Evolutionary conservation across 2,888 invertebrate species (phyloP), one percentile per base, ranked within the genome.

Genomic region (Leptinotarsa haldemani): DNA sequence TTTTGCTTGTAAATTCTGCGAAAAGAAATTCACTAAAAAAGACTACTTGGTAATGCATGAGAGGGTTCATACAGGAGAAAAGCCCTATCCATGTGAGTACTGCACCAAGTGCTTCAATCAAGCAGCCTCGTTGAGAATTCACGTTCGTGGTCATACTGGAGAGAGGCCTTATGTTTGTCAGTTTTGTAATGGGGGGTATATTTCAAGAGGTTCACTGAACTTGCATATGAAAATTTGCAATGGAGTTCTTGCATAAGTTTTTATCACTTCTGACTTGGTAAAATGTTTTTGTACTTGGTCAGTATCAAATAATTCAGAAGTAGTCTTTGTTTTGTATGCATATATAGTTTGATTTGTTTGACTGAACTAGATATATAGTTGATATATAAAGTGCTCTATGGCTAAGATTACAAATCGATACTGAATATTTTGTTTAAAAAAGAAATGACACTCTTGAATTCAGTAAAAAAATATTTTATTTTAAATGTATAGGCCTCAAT

Each of bases 31-130:
- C 73, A 83, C 83, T 5, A 85, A 84, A 69, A 83, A 83, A 70
- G 85, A 84, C 73, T 83, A 84, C 69, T 79, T 86, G 65, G 81
- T 83, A 1, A 83, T 85, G 82, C 86, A 87, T 70, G 85, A 86
- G 71, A 80, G 86, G 30, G 83, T 85, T 18, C 88, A 88, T 75
- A 87, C 85, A 2, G 86, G 85, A 9, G 86, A 86, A 69, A 86
- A 86, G 72, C 86, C 86, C 5, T 85, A 85, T 71, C 80, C 82
- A 5, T 88, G 88, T 73, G 81, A 84, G 63, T 83, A 85, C 70
- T 87, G 87, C 69, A 85, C 85, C 2, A 86, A 86, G 71, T 80
- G 84, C 53, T 86, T 87, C 74, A 84, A 84, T 61, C 84, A 85
- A 64, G 81, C 82, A 1, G 81, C 83, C 16, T 84, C 84, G 1